Evolutionary conservation across 2,888 invertebrate species (phyloP).

Genomic region (Amphipyra tragopoginis): DNA sequence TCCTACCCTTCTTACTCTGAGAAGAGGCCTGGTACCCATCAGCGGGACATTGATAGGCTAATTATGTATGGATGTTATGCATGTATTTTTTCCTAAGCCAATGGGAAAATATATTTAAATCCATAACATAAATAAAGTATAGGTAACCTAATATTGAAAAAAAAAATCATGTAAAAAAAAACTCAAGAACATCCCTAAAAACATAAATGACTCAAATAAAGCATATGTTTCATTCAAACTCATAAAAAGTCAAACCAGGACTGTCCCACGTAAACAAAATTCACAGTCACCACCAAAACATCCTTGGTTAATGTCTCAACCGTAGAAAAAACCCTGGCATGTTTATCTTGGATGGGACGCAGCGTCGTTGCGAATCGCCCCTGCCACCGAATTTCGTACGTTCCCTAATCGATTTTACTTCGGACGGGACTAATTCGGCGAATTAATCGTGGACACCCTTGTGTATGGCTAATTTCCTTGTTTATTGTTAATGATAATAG

Average conservation of each 20-base stretch:
- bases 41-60: too few relatives aligned
- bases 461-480: constrained; percentile 85
- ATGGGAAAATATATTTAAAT: too few relatives aligned
- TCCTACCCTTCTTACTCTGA: too few relatives aligned
- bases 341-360: constrained; percentile 86
- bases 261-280: constrained; percentile 43
- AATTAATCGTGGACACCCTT: constrained; percentile 89
- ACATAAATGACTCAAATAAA: too few relatives aligned
- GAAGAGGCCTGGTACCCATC: too few relatives aligned
- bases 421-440: constrained; percentile 87
- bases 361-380: constrained; percentile 80
- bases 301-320: constrained; percentile 90
- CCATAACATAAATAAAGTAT: too few relatives aligned
- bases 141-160: too few relatives aligned
- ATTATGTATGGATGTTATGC: too few relatives aligned
- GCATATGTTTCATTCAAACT: too few relatives aligned
- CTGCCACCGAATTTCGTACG: constrained; percentile 68
- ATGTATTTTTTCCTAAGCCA: too few relatives aligned
- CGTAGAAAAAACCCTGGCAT: constrained; percentile 87
- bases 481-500: constrained; percentile 78
- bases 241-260: constrained; percentile 30
- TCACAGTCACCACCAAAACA: constrained; percentile 74
- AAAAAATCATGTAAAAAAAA: too few relatives aligned
- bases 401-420: constrained; percentile 87
- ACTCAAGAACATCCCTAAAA: too few relatives aligned